These are phyloP conservation scores for Acanthococcus lagerstroemiae DNA, from an alignment of 2,888 invertebrate genomes.

Conservation along the genomic window DNA sequence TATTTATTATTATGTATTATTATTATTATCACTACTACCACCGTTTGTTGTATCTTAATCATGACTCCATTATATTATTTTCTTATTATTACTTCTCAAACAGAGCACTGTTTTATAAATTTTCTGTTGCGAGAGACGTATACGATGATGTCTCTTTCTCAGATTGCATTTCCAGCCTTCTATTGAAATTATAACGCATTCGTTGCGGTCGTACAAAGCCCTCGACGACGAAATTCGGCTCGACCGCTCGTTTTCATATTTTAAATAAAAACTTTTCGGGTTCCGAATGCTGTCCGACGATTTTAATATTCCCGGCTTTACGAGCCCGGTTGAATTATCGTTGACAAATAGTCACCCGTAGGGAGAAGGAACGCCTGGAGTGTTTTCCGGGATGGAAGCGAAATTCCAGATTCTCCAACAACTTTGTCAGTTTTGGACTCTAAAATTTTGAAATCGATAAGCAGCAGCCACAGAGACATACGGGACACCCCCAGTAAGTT, in stretches of 20 bases:
- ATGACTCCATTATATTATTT: constrained; percentile 21
- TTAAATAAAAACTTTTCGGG: not conserved
- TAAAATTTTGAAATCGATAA: too few relatives aligned
- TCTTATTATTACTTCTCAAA: constrained; percentile 4
- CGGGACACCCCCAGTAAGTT: too few relatives aligned
- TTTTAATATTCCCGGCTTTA: too few relatives aligned
- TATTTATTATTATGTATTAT: constrained; percentile 26
- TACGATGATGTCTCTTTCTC: constrained; percentile 10
- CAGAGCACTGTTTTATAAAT: not conserved
- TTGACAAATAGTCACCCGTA: too few relatives aligned
- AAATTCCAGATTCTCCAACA: too few relatives aligned
- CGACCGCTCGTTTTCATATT: not conserved
- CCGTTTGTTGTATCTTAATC: constrained; percentile 14
- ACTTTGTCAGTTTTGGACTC: too few relatives aligned
- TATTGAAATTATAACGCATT: not conserved
- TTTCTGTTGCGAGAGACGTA: not conserved
- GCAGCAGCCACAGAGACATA: too few relatives aligned
- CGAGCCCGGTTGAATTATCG: too few relatives aligned
- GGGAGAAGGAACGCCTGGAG: too few relatives aligned
- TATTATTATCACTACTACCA: constrained; percentile 1
- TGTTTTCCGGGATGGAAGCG: too few relatives aligned
- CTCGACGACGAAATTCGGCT: not conserved
- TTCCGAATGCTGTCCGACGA: too few relatives aligned
- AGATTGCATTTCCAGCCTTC: not conserved
- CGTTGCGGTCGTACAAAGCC: not conserved